Percentiles rank a stretch among this genome's conserved stretches.
These are phyloP conservation scores for Caenorhabditis remanei DNA, from an alignment of 1,140 invertebrate genomes.

Conservation along the genomic window DNA sequence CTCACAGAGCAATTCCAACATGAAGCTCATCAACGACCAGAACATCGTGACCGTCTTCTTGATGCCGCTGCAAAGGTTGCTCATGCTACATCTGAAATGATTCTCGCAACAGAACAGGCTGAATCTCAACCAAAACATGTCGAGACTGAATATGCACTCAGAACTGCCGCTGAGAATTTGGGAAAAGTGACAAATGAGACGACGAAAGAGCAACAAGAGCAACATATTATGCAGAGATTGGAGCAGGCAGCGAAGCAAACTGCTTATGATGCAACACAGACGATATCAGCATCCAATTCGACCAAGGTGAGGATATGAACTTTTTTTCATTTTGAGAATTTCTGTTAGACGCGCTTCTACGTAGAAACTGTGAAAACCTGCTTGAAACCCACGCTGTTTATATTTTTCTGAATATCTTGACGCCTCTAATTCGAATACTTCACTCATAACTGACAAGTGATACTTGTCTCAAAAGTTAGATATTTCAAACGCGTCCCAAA, in stretches of 20 bases:
- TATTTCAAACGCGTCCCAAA: not conserved
- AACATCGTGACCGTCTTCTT: slow-evolving; percentile 89
- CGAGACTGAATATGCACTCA: slow-evolving; percentile 86
- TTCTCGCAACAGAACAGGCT: slow-evolving; percentile 93
- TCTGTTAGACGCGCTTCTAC: too few species aligned
- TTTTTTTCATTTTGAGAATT: not conserved
- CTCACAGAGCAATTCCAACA: slow-evolving; percentile 87
- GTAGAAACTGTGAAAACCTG: too few species aligned
- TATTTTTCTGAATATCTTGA: too few species aligned
- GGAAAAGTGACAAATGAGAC: slow-evolving; percentile 88
- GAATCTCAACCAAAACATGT: slow-evolving; percentile 88
- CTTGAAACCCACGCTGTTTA: not conserved
- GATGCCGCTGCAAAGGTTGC: slow-evolving; percentile 90
- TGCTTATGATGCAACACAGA: slow-evolving; percentile 88
- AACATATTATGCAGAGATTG: slow-evolving; percentile 85
- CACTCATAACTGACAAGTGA: too few species aligned
- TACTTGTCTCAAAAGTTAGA: not conserved
- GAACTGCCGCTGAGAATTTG: slow-evolving; percentile 90
- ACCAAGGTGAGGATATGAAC: slow-evolving; percentile 54
- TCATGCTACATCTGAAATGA: slow-evolving; percentile 90
- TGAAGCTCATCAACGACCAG: slow-evolving; percentile 86
- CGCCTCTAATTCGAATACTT: too few species aligned
- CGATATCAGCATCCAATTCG: slow-evolving; percentile 81
- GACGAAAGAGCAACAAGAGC: slow-evolving; percentile 85
- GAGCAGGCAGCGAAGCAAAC: slow-evolving; percentile 89